Evolutionary conservation across 2,113 vertebrate genomes (phyloP).

Genomic region (Stictonetta naevosa): DNA sequence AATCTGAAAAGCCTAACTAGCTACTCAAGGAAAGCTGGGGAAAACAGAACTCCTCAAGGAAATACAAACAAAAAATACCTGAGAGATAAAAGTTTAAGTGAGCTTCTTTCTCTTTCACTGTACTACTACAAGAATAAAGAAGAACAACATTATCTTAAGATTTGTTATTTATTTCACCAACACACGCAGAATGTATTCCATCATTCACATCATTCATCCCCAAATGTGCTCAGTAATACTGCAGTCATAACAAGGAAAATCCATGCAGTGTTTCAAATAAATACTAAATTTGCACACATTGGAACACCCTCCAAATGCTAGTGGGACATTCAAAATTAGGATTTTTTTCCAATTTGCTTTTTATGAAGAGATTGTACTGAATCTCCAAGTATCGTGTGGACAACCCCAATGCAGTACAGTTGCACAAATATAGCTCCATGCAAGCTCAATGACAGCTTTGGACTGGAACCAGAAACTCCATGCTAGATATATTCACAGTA

Average conservation of each 20-base stretch:
- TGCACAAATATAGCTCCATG: neutral
- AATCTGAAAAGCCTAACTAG: neutral
- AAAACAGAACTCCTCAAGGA: neutral
- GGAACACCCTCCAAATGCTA: neutral
- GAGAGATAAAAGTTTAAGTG: neutral
- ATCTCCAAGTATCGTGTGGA: neutral
- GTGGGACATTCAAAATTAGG: neutral
- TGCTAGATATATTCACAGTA: neutral
- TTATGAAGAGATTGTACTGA: neutral
- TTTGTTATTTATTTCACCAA: neutral
- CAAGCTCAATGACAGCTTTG: neutral
- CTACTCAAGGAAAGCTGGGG: neutral
- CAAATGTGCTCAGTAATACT: neutral
- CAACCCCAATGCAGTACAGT: neutral
- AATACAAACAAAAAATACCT: neutral
- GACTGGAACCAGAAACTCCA: neutral
- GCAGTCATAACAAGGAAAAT: neutral
- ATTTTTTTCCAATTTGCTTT: neutral
- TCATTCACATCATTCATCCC: neutral
- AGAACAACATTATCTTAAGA: neutral
- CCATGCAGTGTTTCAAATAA: neutral
- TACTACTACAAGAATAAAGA: neutral
- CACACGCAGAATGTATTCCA: neutral
- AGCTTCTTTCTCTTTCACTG: neutral
- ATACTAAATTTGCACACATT: neutral